Evolutionary conservation across 2,113 vertebrate genomes (phyloP).

Genomic region (Chamaea fasciata): DNA sequence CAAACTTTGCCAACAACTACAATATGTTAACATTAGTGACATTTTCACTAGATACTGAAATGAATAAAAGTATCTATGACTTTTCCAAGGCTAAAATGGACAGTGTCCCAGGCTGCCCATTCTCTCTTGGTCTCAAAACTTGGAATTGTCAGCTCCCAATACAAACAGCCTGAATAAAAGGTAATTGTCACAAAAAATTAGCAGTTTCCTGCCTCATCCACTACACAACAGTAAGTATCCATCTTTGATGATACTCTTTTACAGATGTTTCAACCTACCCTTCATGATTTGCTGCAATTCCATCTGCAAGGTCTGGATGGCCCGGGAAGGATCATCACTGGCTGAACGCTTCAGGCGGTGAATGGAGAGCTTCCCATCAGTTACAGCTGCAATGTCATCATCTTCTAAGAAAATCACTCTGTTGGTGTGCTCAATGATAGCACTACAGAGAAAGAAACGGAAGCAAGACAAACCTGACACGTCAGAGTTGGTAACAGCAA

Average conservation of each 20-base stretch:
- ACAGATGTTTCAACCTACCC: conserved; percentile 69
- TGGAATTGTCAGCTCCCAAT: background rate
- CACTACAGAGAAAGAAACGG: conserved; percentile 63
- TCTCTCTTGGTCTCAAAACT: background rate
- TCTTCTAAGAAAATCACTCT: conserved; percentile 94
- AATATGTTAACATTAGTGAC: background rate
- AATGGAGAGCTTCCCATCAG: conserved; percentile 87
- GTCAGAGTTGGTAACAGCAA: background rate
- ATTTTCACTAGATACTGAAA: background rate
- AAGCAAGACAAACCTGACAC: background rate
- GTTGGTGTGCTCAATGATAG: conserved; percentile 96
- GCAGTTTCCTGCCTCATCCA: background rate
- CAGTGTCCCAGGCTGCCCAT: background rate
- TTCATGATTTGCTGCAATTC: conserved; percentile 98
- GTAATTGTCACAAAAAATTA: background rate
- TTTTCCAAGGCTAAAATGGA: background rate
- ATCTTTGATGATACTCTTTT: background rate
- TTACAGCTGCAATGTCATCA: conserved; percentile 87
- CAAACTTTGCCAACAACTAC: background rate
- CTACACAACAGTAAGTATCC: background rate
- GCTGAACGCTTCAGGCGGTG: conserved; percentile 84
- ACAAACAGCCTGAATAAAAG: background rate
- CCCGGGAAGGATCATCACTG: conserved; percentile 85
- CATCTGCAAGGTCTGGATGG: conserved; percentile 93
- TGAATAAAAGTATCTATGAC: background rate